These are phyloP conservation scores for Theodoxus fluviatilis DNA, from an alignment of 2,888 invertebrate genomes.

Conservation along the genomic window DNA sequence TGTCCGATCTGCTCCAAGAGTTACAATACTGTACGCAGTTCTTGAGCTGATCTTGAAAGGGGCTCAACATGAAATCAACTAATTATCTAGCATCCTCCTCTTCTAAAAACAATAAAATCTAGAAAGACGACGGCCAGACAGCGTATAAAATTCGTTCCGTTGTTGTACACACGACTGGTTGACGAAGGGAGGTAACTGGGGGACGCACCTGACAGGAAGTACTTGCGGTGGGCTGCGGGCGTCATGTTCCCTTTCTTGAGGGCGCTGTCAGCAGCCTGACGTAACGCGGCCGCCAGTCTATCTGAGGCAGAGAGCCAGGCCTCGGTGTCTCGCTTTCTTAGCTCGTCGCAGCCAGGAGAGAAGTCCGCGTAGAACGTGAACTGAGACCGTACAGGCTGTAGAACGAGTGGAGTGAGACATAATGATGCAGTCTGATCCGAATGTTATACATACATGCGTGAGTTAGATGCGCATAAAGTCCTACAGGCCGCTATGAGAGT, in stretches of 20 bases:
- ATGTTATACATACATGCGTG: too few species aligned
- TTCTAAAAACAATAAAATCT: neutral
- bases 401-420: neutral
- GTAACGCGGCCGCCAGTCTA: conserved; percentile 38
- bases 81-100: neutral
- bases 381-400: conserved; percentile 52
- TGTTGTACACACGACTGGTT: neutral
- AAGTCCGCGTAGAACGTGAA: conserved; percentile 50
- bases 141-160: too few species aligned
- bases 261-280: conserved; percentile 40
- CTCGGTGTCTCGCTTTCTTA: conserved; percentile 38
- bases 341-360: conserved; percentile 44
- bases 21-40: too few species aligned
- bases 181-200: neutral
- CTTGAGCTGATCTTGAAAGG: too few species aligned
- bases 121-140: too few species aligned
- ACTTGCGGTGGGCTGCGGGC: conserved; percentile 39
- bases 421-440: neutral
- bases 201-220: conserved; percentile 50
- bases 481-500: too few species aligned
- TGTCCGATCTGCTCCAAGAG: too few species aligned
- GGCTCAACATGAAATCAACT: too few species aligned
- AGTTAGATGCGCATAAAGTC: too few species aligned
- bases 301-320: conserved; percentile 43
- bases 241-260: conserved; percentile 40